These are phyloP conservation scores for Heteromyza rotundicornis DNA, from an alignment of 2,888 invertebrate genomes.

Conservation along the genomic window DNA sequence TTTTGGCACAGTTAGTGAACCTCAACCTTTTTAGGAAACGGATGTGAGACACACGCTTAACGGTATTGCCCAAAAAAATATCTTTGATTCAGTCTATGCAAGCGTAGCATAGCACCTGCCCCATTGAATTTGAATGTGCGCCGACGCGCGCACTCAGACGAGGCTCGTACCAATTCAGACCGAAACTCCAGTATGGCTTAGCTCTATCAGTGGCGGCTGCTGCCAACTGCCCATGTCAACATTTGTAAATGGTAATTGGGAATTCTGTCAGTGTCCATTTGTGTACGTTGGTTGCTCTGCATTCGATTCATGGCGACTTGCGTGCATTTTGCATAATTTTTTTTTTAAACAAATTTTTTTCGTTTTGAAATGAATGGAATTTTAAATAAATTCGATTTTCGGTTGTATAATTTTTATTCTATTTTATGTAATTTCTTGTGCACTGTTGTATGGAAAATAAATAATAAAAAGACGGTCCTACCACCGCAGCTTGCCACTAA, in stretches of 20 bases:
- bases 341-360: neutral
- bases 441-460: neutral
- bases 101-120: neutral
- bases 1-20: too few relatives aligned
- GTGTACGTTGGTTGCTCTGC: neutral
- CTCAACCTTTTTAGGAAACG: conserved; percentile 19
- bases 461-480: too few relatives aligned
- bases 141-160: neutral
- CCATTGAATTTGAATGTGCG: neutral
- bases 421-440: conserved; percentile 8
- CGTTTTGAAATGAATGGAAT: conserved; percentile 32
- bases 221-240: neutral
- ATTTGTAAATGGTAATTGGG: conserved; percentile 20
- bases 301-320: neutral
- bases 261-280: conserved; percentile 17
- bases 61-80: neutral
- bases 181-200: neutral
- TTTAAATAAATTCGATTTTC: conserved; percentile 51
- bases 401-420: conserved; percentile 45
- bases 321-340: neutral
- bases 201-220: neutral
- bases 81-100: too few relatives aligned
- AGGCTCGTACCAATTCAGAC: too few relatives aligned
- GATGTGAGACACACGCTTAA: conserved; percentile 2
- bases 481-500: too few relatives aligned